Base-by-base conservation (phyloP, 2,888 invertebrate genomes). In the Diaphora mendica region DNA sequence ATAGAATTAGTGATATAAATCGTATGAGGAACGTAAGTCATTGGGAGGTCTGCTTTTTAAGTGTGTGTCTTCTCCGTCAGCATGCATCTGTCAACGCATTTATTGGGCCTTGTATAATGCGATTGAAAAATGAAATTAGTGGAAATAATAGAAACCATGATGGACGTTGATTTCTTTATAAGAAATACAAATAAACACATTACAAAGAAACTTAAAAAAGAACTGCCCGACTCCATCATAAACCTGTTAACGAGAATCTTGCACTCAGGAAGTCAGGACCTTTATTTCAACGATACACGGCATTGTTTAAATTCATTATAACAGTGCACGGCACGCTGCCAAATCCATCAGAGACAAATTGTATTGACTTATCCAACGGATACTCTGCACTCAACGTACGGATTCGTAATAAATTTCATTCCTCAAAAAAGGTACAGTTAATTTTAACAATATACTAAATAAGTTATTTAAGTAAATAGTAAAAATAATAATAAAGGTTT, bases 311-410 rank as follows among this genome's bases (percentile, higher is more conserved):
- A 76, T 71, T 75, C 66, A 78, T 75, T 73, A 68, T 70, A 70
- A 71, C 75, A 70, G 35, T 30, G 67, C 64, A 70, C 48, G 75
- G 76, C 76, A 74, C 69, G 62, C 66, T 75, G 80, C 79, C 76
- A 82, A 79, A 84, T 82, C 79, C 77, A 80, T 80, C 75, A 78
- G 77, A 79, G 81, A 82, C 84, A 83, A 87, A 87, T 87, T 84
- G 82, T 84, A 87, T 86, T 79, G 82, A 80, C 80, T 79, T 80
- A 81, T 80, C 79, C 76, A 73, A 76, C 73, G 76, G 70, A 70
- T 75, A 82, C 76, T 70, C 42, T 65, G 76, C 73, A 64, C 75
- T 82, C 76, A 73, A 78, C 73, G 72, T 62, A 59, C 39, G 33
- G 42, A 48, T 70, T 67, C 48, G 35, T 79, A 79, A 69, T 73